Base-by-base conservation (phyloP, 2,888 invertebrate species). In the Podabrus alpinus region DNA sequence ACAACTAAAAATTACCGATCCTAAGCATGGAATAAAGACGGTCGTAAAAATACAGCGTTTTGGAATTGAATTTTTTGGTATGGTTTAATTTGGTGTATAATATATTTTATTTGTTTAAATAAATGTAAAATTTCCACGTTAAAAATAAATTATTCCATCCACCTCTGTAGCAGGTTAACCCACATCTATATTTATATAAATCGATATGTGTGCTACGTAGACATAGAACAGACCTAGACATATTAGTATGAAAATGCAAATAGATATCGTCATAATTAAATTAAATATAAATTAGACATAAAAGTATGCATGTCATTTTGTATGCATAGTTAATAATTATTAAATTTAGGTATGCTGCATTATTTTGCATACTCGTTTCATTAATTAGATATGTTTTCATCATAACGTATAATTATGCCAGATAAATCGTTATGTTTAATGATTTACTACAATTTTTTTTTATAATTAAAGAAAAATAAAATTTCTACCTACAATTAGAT, bases 221-320 rank as follows among this genome's bases (percentile, higher is more conserved):
- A 73, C 73, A 69, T 21, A 45, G 73, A 61, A 59, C 73, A 73
- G 73, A 73, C 73, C 66, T 69, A 73, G 71, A 71, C 72, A 45
- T 66, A 73, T 73, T 73, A 69, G 69, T 66, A 73, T 73, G 73
- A 70, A 69, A 73, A 73, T 69, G 73, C 66, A 60, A 73, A 73
- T 45, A 45, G 45, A 45, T 73, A 69, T 73, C 66, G 29, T 69
- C 73, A 70, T 72, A n/a, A 68, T 62, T 72, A 68, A 67, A 72
- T 68, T 72, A 72, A 64, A 62, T 72, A 67, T 74, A 74, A 71
- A 68, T 71, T 74, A 19, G 62, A 67, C 74, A 74, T 24, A 71
- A 71, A 68, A 68, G 24, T 71, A 71, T 71, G 66, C 67, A 59
- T 72, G 72, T 69, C 73, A 66, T 69, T 25, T 9, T 67, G 69